Base-by-base conservation (phyloP, 2,888 invertebrate genomes). In the Myopa testacea region DNA sequence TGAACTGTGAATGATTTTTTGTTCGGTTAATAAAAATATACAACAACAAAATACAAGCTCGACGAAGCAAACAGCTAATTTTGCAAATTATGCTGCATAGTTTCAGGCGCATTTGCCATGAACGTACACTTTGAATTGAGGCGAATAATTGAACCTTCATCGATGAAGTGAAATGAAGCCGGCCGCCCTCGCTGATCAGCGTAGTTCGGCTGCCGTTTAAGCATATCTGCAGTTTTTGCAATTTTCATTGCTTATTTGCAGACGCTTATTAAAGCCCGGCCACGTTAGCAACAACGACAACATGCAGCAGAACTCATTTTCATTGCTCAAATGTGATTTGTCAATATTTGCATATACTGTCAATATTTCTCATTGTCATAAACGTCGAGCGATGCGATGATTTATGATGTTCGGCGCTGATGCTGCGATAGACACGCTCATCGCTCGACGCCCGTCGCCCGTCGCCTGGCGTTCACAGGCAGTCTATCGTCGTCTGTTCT, bases 341-440 rank as follows among this genome's bases (percentile, higher is more conserved):
- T 74, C 74, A 74, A 65, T 74, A 74, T 74, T 74, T 74, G 74
- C 74, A 74, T 74, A 74, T 65, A 65, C 52, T 74, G 75, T 75
- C 68, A 75, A 75, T 75, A 75, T 75, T 68, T 68, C 55, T 75
- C 62, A 73, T 62, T 38, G 45, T 73, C 34, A 62, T 40, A 63
- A 73, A 73, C 62, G 62, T 10, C 10, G 45, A 45, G 40, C 14
- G 38, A 40, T 72, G 40, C 40, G 50, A 45, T 69, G 73, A 73
- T 73, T 73, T 73, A 73, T 63, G 38, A 73, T 45, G 55, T 62
- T 73, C 73, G 60, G 4, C 8, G 60, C n/a, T 60, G 60, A 19
- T 60, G 60, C 19, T 19, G 16, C 60, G 60, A 19, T n/a, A 62
- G 62, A 62, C 62, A 62, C 62, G 62, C 26, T 10, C n/a, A 26